Base-by-base conservation (phyloP, 2,888 invertebrate species). In the Hirtodrosophila duncani region DNA sequence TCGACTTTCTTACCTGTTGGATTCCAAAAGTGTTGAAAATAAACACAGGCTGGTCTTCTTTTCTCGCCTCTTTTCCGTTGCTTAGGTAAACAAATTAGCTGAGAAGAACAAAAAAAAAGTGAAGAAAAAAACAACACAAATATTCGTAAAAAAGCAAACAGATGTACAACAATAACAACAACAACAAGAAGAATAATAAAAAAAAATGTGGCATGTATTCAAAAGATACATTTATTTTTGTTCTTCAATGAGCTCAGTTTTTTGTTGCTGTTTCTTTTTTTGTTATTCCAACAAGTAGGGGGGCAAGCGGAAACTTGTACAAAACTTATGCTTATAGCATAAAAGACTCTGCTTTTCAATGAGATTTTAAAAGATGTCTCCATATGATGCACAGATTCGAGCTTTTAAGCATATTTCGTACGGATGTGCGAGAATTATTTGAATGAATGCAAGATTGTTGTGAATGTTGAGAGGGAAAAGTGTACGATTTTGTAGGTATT, bases 191-290 rank as follows among this genome's bases (percentile, higher is more conserved):
- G 27, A 26, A 26, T 16, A 27, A n/a, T n/a, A n/a, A n/a, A 9
- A 27, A 57, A 13, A 38, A 66, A 52, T 57, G 58, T 49, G 53
- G 53, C 61, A 17, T 18, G 29, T 41, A 42, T 46, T 42, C 37
- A 5, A 41, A 50, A 62, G 37, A 65, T 46, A 48, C 51, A 63
- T 59, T 55, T 63, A 42, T 49, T 50, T n/a, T n/a, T n/a, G n/a
- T n/a, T n/a, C n/a, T 53, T 65, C 77, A 69, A 69, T 77, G 78
- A 77, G 69, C 69, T 77, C 72, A 72, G 78, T 63, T 53, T 24
- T 20, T 26, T 37, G 49, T 58, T 49, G 46, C 48, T 55, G 26
- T 38, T 46, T 20, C 29, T 37, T 58, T 58, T 49, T 58, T 57
- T 55, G 26, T 38, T 46, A 37, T 55, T 56, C 20, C 17, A 18